These are phyloP conservation scores for Craniophora ligustri DNA, from an alignment of 2,888 invertebrate genomes.

Conservation along the genomic window DNA sequence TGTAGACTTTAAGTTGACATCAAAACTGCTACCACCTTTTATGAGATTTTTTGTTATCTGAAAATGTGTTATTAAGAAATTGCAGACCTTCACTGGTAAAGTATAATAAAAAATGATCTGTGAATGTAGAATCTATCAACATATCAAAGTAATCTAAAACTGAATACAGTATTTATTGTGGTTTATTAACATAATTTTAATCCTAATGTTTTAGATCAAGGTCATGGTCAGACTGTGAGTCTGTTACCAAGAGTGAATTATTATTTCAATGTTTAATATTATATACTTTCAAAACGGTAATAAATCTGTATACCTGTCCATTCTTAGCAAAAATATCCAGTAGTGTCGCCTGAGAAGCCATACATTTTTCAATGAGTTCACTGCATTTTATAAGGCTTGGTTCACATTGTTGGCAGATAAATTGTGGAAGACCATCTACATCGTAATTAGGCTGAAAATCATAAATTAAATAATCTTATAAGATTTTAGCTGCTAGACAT, in stretches of 20 bases:
- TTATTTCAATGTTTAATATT: no score
- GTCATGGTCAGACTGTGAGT: no score
- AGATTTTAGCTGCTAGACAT: no score
- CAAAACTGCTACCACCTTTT: not conserved
- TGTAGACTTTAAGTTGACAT: not conserved
- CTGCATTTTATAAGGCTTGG: not conserved
- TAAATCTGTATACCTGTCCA: slow-evolving; percentile 10
- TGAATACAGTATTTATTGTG: no score
- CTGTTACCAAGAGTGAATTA: no score
- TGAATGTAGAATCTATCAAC: no score
- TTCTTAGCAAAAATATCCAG: not conserved
- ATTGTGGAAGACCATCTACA: slow-evolving; percentile 1
- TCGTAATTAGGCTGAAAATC: not conserved
- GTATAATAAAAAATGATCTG: no score
- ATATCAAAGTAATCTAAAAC: no score
- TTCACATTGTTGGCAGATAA: not conserved
- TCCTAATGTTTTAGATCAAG: no score
- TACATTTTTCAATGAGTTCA: not conserved
- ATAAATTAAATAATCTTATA: not conserved
- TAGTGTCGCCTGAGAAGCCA: not conserved
- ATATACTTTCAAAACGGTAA: no score
- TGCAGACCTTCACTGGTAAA: no score
- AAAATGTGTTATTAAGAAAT: not conserved
- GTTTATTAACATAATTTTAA: no score
- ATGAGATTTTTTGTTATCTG: not conserved